These are phyloP conservation scores for Phalanger gymnotis DNA, from an alignment of 2,797 vertebrate species.

Conservation along the genomic window DNA sequence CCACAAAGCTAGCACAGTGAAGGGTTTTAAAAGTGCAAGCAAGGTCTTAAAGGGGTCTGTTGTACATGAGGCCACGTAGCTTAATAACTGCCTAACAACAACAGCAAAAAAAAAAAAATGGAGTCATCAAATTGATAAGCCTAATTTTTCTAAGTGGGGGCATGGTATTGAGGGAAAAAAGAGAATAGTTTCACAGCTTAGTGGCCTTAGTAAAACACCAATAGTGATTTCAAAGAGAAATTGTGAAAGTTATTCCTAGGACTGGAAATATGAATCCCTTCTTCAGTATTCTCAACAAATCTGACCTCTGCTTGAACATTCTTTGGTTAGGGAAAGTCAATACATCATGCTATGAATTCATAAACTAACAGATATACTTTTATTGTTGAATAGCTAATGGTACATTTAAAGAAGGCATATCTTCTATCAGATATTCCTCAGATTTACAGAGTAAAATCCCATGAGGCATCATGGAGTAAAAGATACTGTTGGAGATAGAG, in stretches of 20 bases:
- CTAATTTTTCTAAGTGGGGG: not conserved
- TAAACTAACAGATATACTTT: not conserved
- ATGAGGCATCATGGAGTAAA: not conserved
- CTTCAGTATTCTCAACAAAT: not conserved
- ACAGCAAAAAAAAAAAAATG: not conserved
- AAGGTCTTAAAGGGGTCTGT: not conserved
- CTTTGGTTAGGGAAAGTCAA: not conserved
- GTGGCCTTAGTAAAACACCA: not conserved
- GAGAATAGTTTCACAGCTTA: not conserved
- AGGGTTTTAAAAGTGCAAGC: conserved; percentile 8
- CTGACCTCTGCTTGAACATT: not conserved
- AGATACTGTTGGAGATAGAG: not conserved
- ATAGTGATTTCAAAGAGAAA: not conserved
- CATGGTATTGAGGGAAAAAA: not conserved
- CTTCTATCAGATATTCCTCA: not conserved
- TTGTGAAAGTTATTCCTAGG: not conserved
- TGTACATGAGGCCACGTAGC: not conserved
- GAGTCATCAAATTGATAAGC: not conserved
- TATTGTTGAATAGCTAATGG: not conserved
- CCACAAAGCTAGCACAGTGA: conserved; percentile 16
- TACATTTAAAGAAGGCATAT: not conserved
- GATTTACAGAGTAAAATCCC: not conserved
- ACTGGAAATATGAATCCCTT: not conserved
- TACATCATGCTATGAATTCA: not conserved
- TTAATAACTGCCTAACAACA: not conserved